phyloP scores from a whole-genome alignment of 2,113 vertebrate genomes.

The Meriones unguiculatus region DNA sequence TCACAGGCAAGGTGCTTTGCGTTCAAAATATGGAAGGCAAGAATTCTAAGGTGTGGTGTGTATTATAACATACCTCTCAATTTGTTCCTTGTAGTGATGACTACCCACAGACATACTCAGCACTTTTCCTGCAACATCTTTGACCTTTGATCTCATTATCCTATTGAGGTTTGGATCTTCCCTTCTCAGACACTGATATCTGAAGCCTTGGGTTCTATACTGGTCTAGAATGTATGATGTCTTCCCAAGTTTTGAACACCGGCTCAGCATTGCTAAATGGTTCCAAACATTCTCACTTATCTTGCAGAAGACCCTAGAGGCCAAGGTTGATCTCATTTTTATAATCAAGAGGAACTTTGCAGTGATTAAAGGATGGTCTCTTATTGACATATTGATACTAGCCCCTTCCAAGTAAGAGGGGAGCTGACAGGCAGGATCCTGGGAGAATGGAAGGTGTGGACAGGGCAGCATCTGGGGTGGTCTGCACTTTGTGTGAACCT shows the following conservation, averaged over 20 bases:
- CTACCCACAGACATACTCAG: background rate
- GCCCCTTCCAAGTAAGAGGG: slow-evolving; percentile 79
- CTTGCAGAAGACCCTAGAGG: slow-evolving; percentile 66
- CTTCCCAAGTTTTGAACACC: slow-evolving; percentile 62
- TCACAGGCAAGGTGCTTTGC: background rate
- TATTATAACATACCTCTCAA: background rate
- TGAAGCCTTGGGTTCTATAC: slow-evolving; percentile 64
- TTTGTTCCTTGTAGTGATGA: background rate
- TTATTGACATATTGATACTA: slow-evolving; percentile 80
- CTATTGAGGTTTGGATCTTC: background rate
- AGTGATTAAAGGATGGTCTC: slow-evolving; percentile 85
- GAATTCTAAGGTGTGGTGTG: background rate
- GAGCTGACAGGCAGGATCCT: slow-evolving; percentile 73
- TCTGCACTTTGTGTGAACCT: background rate
- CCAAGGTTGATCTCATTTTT: slow-evolving; percentile 82
- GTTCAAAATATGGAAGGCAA: background rate
- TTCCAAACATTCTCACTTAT: slow-evolving; percentile 79
- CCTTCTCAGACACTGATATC: slow-evolving; percentile 53
- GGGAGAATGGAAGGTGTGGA: slow-evolving; percentile 52
- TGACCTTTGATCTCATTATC: fast-evolving
- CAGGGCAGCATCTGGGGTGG: slow-evolving; percentile 59
- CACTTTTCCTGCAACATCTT: background rate
- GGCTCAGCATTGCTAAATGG: slow-evolving; percentile 67
- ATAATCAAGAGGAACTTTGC: slow-evolving; percentile 81
- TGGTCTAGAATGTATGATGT: slow-evolving; percentile 75